Base-by-base conservation (phyloP, 2,113 vertebrate species). In the Lepisosteus oculatus region DNA sequence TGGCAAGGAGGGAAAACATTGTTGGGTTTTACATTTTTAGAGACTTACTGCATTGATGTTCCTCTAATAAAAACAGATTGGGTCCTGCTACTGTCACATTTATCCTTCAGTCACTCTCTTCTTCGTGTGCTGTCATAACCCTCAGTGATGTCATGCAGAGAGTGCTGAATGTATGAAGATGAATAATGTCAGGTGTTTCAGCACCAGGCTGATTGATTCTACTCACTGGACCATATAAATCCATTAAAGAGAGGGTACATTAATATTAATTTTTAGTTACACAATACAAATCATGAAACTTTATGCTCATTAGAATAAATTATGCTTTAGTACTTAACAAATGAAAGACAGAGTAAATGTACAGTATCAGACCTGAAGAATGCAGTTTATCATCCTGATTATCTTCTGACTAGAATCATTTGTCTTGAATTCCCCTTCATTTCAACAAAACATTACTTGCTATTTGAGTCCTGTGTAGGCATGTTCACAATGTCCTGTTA, bases 141-240 rank as follows among this genome's bases (percentile, higher is more conserved):
- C 77, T 69, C 69, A 59, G 67, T 55, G 70, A 71, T 55, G 14
- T 3, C 29, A 6, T 0, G 4, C 41, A 2, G 3, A 7, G 68
- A 68, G 76, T 66, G 54, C 66, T 67, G 79, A 42, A 0, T 51
- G 0, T 62, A 64, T 78, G 66, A 78, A 76, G 79, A 71, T 74
- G 65, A 51, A 65, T 77, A 41, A 15, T 79, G 0, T 65, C 47
- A 66, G 73, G 12, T 74, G 74, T 69, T 55, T 75, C 61, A 81
- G 61, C 76, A 76, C 74, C 15, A 11, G 51, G 69, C 78, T 76
- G 82, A 85, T 85, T 86, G 83, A 87, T 88, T 76, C 83, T 78
- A 84, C 85, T 83, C 81, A 78, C 55, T 66, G 74, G 82, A 86
- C 83, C 85, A 85, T 82, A 86, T 85, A 83, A 85, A 79, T 78